phyloP scores from a whole-genome alignment of 2,888 invertebrate genomes.

The Heliconius sara region DNA sequence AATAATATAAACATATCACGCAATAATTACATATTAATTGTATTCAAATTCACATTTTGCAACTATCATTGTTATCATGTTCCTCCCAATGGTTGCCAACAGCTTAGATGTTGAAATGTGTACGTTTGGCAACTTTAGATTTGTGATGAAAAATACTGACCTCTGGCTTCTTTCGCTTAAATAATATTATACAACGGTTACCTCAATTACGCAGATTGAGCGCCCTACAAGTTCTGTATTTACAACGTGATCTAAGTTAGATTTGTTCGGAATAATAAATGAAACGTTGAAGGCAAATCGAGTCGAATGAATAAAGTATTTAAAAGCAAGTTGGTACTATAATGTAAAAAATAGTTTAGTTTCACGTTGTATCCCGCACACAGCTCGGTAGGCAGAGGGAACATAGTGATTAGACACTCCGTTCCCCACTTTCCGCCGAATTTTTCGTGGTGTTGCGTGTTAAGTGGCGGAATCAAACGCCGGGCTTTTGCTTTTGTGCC shows the following conservation, averaged over 20 bases:
- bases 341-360: too few relatives aligned
- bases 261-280: background rate
- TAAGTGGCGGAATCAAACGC: too few relatives aligned
- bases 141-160: constrained; percentile 53
- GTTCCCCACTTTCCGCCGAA: too few relatives aligned
- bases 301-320: too few relatives aligned
- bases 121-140: constrained; percentile 48
- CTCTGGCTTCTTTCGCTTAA: constrained; percentile 49
- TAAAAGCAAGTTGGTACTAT: too few relatives aligned
- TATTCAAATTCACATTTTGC: constrained; percentile 45
- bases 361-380: too few relatives aligned
- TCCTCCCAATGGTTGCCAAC: constrained; percentile 37
- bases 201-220: constrained; percentile 17
- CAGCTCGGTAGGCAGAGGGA: too few relatives aligned
- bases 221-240: background rate
- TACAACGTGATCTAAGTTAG: background rate
- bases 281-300: background rate
- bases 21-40: constrained; percentile 32
- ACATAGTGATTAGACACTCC: too few relatives aligned
- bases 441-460: too few relatives aligned
- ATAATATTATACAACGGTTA: constrained; percentile 47
- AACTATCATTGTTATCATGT: constrained; percentile 35
- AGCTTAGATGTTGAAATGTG: constrained; percentile 45
- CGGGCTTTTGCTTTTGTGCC: too few relatives aligned
- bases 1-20: constrained; percentile 21